Evolutionary conservation across 2,113 vertebrate genomes (phyloP), one percentile per base, ranked within the genome.

Genomic region (Tragulus kanchil): DNA sequence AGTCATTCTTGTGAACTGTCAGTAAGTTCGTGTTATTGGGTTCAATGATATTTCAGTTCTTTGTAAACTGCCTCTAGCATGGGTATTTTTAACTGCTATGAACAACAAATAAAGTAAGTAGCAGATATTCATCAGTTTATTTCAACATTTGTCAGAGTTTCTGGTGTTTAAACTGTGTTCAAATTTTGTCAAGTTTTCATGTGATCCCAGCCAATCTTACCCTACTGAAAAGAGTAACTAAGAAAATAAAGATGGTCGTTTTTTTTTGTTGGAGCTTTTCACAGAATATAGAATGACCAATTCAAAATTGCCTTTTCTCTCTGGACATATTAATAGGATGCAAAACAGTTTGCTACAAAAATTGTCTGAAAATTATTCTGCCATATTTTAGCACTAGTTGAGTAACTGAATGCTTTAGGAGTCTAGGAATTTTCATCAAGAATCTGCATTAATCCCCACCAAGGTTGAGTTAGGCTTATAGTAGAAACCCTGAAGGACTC

Each of bases 321-420:
- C 62, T 85, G 81, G 9, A 71, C 5, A 61, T 95, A 65, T 1
- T 50, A 82, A 96, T 9, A 94, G 17, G 28, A 89, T 71, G 4
- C 1, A 79, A 88, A 81, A 21, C 0, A 65, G 73, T 96, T 97
- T 81, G 36, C 50, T 23, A 62, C 50, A 36, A 96, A 71, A 88
- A 19, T 25, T 65, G 1, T 71, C 10, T 82, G 45, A 50, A 59
- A 7, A 85, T 90, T 45, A 67, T 96, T 82, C 52, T 96, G 64
- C 12, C 12, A 85, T 91, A 96, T 89, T 97, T 97, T 82, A 91
- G 23, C 0, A 5, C 8, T 48, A 67, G 16, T 19, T 95, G 16
- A 61, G n/a, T 95, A 94, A 88, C 1, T 96, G 84, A 61, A 71
- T 96, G 5, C 17, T 42, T 95, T 97, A 81, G 11, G 14, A 82